Percentiles rank a stretch among this genome's conserved stretches.
Evolutionary conservation across 2,113 vertebrate genomes (phyloP).

Genomic region (Caloenas nicobarica): DNA sequence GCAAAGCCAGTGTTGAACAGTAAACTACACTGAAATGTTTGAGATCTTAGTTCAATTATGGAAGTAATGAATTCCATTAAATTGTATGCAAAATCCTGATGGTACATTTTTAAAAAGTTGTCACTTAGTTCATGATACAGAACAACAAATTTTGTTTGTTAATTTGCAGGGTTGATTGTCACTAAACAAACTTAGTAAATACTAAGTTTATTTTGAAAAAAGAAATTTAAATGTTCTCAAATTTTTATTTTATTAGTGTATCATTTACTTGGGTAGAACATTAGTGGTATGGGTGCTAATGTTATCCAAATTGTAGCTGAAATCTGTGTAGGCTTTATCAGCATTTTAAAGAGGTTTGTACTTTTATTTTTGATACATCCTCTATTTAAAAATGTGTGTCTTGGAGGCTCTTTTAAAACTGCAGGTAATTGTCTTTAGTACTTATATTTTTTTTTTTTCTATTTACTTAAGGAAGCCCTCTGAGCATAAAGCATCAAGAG

Average conservation of each 20-base stretch:
- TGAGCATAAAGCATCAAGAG: neutral
- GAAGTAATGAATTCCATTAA: neutral
- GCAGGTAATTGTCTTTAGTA: neutral
- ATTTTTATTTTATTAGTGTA: neutral
- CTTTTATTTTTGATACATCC: neutral
- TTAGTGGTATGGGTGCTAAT: neutral
- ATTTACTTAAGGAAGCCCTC: slow-evolving; percentile 8
- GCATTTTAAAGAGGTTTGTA: neutral
- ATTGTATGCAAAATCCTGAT: neutral
- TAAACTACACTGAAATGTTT: neutral
- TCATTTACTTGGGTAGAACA: neutral
- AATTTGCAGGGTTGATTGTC: neutral
- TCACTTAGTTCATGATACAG: neutral
- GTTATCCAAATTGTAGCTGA: neutral
- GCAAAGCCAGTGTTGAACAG: neutral
- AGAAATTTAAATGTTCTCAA: neutral
- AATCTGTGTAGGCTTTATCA: neutral
- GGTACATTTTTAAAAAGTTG: neutral
- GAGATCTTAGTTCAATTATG: neutral
- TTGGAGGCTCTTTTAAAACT: slow-evolving; percentile 1
- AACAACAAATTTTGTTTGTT: neutral
- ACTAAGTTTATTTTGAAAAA: neutral
- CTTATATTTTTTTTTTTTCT: neutral
- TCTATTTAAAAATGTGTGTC: neutral
- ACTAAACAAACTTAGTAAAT: neutral